Base-by-base conservation (phyloP, 1,140 invertebrate genomes). In the Trachelipus rathkii region DNA sequence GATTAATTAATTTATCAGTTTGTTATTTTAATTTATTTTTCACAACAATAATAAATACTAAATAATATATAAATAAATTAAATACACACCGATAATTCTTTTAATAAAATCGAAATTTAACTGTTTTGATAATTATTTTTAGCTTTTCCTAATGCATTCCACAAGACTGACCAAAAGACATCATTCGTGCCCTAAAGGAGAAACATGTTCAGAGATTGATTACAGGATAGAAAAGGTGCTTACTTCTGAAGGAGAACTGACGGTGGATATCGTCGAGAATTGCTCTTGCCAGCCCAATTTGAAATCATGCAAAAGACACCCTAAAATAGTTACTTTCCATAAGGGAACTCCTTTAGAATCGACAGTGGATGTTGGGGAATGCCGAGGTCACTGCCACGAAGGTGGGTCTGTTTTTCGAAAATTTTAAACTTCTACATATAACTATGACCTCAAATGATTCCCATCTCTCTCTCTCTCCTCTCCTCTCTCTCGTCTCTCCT, bases 281-380 rank as follows among this genome's bases (percentile, higher is more conserved):
- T 70, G 68, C 10, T 21, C 19, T 4, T 70, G 68, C 11, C 68
- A 70, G 23, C 68, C 68, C 3, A 70, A 70, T 21, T 13, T 10
- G 10, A 23, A 33, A 13, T 2, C 21, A 21, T 70, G 68, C 23
- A 11, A 10, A 33, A 21, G 68, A 70, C 19, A 70, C 10, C 68
- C 68, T 21, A 70, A 70, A 70, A 33, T 70, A 2, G 24, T 11
- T 21, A 24, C 23, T 5, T 33, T 70, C 11, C 68, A 70, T 21
- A 70, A 5, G 68, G 68, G 68, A 70, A 70, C 68, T 21, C 68
- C 68, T 21, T 21, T 70, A 13, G 68, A 70, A 33, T 11, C 68
- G 4, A 24, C 23, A 1, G 19, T 70, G 3, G 68, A 70, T 24
- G 23, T 70, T 33, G 68, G 68, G 68, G 19, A 70, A 33, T 70